A percentile compares a stretch with the other conserved stretches of the same genome.
These are phyloP conservation scores for Automeris io DNA, from an alignment of 2,888 invertebrate species.

Conservation along the genomic window DNA sequence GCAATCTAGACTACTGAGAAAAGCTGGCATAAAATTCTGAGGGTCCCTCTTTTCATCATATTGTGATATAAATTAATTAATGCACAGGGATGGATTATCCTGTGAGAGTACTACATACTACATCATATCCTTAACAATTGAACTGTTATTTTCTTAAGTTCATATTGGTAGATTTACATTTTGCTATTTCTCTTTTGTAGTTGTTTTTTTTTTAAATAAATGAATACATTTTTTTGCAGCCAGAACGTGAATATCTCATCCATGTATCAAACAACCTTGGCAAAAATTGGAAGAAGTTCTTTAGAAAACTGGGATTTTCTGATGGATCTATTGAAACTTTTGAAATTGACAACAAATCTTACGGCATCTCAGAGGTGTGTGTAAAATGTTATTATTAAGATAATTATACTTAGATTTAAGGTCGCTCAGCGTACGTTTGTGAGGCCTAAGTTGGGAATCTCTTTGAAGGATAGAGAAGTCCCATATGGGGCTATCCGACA, in stretches of 20 bases:
- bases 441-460: no score
- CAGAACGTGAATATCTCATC: constrained; percentile 72
- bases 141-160: neutral
- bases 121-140: no score
- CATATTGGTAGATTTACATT: neutral
- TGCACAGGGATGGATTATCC: no score
- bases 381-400: constrained; percentile 2
- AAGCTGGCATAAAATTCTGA: no score
- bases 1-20: no score
- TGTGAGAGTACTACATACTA: no score
- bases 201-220: neutral
- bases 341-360: constrained; percentile 54
- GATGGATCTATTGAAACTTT: constrained; percentile 79
- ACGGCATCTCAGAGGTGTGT: constrained; percentile 79
- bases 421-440: no score
- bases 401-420: no score
- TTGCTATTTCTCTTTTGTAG: neutral
- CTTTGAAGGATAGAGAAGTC: no score
- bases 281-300: constrained; percentile 77
- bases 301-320: constrained; percentile 72
- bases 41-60: no score
- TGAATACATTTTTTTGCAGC: constrained; percentile 29
- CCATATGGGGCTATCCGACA: no score
- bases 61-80: no score
- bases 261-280: constrained; percentile 78